Evolutionary conservation across 2,797 vertebrate species (phyloP), one percentile per base, ranked within the genome.

Genomic region (Pseudomugil tenellus): DNA sequence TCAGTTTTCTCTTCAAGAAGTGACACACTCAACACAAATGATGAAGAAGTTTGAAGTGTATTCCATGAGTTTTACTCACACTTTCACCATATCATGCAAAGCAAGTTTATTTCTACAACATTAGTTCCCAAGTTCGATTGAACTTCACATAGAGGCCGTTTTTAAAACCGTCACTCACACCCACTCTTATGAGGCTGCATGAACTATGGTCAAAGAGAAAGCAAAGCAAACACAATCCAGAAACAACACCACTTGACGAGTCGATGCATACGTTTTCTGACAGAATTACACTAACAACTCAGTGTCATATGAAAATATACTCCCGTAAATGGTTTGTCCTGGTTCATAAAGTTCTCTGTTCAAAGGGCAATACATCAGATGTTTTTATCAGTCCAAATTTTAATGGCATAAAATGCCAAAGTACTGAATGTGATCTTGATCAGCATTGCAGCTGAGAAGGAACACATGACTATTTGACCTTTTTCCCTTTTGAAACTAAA

Each of bases 1-100:
- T 84, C 68, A 56, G 46, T 76, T 78, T 55, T 69, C 62, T 80
- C 56, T 59, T 65, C 31, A 85, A 80, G 62, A 77, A 81, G 55
- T 29, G 51, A 79, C 61, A 62, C 70, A 78, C 82, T 83, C 59
- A 84, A 72, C 88, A 60, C 68, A 78, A 84, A 72, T 46, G 17
- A 68, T 60, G 68, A 26, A 70, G 61, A 74, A 74, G 73, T 26
- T 53, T 64, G 70, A 68, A 41, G 9, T 59, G 51, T 32, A 48
- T 52, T 68, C 17, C 58, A 26, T 76, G 70, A 68, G 53, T 86
- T 80, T 73, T 68, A 72, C 67, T 73, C 66, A 46, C 70, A 72
- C 67, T 76, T 69, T 72, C 60, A 58, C 63, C 69, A 67, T 68
- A 80, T 84, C 71, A 76, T 54, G 58, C 58, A 58, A 63, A 67